A percentile compares a stretch with the other conserved stretches of the same genome.
phyloP scores from a whole-genome alignment of 2,797 vertebrate species.

The Semotilus atromaculatus region DNA sequence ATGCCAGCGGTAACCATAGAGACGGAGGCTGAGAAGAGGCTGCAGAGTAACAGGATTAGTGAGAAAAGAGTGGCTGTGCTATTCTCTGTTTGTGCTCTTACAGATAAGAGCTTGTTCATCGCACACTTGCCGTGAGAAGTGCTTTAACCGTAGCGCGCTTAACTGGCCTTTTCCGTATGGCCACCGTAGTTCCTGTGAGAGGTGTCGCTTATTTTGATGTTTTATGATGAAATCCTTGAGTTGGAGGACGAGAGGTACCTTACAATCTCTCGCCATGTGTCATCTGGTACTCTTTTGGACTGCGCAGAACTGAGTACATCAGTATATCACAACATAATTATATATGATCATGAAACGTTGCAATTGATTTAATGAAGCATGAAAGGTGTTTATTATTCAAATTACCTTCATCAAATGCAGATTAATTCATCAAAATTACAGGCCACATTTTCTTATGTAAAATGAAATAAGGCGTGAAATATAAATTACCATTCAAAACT shows the following conservation, averaged over 20 bases:
- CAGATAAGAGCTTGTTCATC: slow-evolving; percentile 71
- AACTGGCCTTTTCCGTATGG: slow-evolving; percentile 61
- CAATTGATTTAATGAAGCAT: background rate
- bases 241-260: slow-evolving; percentile 64
- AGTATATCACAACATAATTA: background rate
- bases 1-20: slow-evolving; percentile 76
- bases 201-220: slow-evolving; percentile 75
- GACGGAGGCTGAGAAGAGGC: slow-evolving; percentile 67
- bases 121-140: slow-evolving; percentile 65
- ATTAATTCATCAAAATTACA: background rate
- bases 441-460: background rate
- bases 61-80: slow-evolving; percentile 66
- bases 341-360: background rate
- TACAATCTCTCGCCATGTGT: background rate
- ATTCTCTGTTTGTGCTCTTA: slow-evolving; percentile 66
- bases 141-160: slow-evolving; percentile 65
- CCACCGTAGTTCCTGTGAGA: slow-evolving; percentile 34
- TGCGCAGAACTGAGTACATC: background rate
- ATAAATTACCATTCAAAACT: background rate
- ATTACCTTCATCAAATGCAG: background rate
- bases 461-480: slow-evolving; percentile 1
- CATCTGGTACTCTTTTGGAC: background rate
- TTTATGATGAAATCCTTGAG: slow-evolving; percentile 66
- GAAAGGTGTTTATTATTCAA: background rate
- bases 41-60: slow-evolving; percentile 77